phyloP scores from a whole-genome alignment of 2,797 vertebrate species.

The Epinephelus malabaricus region DNA sequence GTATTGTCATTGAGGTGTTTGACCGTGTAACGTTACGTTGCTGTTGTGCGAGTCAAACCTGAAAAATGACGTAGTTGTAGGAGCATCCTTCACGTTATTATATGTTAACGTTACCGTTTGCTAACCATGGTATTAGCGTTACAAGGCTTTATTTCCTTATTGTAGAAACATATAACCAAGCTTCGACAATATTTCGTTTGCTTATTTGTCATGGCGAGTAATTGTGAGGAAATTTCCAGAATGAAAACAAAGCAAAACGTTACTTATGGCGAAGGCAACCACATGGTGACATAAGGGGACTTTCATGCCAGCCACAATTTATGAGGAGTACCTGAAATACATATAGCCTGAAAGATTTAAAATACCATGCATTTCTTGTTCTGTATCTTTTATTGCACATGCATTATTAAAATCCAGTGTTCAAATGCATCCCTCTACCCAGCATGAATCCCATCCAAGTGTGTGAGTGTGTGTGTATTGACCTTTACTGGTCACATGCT shows the following conservation, averaged over 20 bases:
- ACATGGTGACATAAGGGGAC: conserved; percentile 21
- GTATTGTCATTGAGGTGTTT: not conserved
- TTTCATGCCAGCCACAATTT: conserved; percentile 10
- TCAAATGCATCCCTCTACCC: not conserved
- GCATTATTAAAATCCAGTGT: not conserved
- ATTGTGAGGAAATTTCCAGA: conserved; percentile 13
- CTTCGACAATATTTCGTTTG: not conserved
- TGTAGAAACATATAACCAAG: not conserved
- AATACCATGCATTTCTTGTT: not conserved
- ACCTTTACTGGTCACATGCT: conserved; percentile 35
- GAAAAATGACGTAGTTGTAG: conserved; percentile 33
- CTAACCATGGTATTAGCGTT: not conserved
- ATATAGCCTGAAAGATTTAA: conserved; percentile 28
- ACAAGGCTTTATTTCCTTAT: not conserved
- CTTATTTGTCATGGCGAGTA: not conserved
- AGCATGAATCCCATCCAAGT: not conserved
- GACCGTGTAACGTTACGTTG: not conserved
- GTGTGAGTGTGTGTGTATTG: conserved; percentile 26
- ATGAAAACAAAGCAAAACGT: conserved; percentile 7
- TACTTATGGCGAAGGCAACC: conserved; percentile 6
- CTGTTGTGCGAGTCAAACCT: not conserved
- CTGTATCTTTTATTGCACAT: not conserved
- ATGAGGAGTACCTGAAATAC: conserved; percentile 21
- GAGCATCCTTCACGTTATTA: conserved; percentile 4
- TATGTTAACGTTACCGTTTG: not conserved